phyloP scores from a whole-genome alignment of 2,797 vertebrate genomes.

The Amblyopsis hoosieri region DNA sequence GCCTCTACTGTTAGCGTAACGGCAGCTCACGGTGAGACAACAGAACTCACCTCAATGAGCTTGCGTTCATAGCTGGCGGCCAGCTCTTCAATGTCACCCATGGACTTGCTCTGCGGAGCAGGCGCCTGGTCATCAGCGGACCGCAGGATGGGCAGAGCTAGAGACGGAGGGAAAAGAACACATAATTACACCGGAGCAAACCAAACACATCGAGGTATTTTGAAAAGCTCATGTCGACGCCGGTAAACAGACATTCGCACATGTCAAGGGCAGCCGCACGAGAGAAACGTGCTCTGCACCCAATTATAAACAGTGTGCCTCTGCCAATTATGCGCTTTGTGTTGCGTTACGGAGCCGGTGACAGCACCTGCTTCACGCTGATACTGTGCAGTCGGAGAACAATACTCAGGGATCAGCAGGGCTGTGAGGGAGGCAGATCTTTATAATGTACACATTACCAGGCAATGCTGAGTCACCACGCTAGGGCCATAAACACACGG shows the following conservation, averaged over 20 bases:
- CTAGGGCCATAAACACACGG: background rate
- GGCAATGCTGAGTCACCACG: background rate
- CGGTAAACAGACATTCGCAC: background rate
- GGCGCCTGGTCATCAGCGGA: slow-evolving; percentile 82
- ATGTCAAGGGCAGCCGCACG: background rate
- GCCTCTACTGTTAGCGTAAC: background rate
- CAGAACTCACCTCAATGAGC: slow-evolving; percentile 90
- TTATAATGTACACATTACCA: slow-evolving; percentile 30
- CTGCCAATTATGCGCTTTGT: slow-evolving; percentile 20
- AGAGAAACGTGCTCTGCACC: slow-evolving; percentile 4
- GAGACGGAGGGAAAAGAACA: slow-evolving; percentile 18
- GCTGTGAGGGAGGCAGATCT: background rate
- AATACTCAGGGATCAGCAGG: slow-evolving; percentile 3
- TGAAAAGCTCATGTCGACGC: background rate
- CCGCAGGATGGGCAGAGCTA: slow-evolving; percentile 83
- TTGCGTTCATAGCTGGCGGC: slow-evolving; percentile 94
- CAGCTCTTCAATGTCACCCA: slow-evolving; percentile 89
- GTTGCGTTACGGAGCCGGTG: slow-evolving; percentile 4
- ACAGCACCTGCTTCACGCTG: slow-evolving; percentile 21
- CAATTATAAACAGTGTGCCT: slow-evolving; percentile 17
- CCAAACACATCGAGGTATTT: background rate
- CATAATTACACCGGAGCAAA: background rate
- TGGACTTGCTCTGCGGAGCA: slow-evolving; percentile 83
- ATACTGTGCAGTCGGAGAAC: slow-evolving; percentile 8
- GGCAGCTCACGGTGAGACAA: too few relatives aligned